Evolutionary conservation across 2,797 vertebrate genomes (phyloP).

Genomic region (Pyrocephalus nanus): DNA sequence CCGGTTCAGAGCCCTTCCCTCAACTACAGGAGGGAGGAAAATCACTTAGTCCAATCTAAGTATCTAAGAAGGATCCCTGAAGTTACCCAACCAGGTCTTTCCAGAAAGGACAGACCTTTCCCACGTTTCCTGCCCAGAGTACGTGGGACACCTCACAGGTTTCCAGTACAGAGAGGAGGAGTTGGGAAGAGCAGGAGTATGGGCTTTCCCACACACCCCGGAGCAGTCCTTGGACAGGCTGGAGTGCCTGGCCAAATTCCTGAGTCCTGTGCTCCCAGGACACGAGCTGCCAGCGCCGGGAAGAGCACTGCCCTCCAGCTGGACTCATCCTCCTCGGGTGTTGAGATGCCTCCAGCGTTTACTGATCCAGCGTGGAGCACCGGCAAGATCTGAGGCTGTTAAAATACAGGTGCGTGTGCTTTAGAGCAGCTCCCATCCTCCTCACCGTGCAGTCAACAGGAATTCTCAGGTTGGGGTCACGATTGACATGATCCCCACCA

Average conservation of each 20-base stretch:
- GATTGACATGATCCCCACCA: rapidly evolving
- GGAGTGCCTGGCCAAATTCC: background rate
- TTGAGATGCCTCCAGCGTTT: background rate
- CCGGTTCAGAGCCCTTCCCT: rapidly evolving
- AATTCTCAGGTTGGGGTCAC: background rate
- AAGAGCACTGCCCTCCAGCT: background rate
- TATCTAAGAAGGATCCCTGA: background rate
- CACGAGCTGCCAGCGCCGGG: background rate
- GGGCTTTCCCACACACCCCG: rapidly evolving
- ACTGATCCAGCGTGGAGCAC: background rate
- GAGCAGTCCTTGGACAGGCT: background rate
- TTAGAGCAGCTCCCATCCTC: background rate
- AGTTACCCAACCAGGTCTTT: background rate
- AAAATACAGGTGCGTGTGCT: rapidly evolving
- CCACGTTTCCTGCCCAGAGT: background rate
- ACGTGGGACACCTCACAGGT: rapidly evolving
- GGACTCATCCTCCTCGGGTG: background rate
- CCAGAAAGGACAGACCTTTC: background rate
- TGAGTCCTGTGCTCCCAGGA: rapidly evolving
- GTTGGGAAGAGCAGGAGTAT: background rate
- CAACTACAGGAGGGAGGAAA: background rate
- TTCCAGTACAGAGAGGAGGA: background rate
- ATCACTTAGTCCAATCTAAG: background rate
- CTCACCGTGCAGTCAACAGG: rapidly evolving
- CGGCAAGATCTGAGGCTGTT: background rate